Percentiles rank a stretch among this genome's conserved stretches.
These are phyloP conservation scores for Lasiurus cinereus DNA, from an alignment of 2,113 vertebrate species.

Conservation along the genomic window DNA sequence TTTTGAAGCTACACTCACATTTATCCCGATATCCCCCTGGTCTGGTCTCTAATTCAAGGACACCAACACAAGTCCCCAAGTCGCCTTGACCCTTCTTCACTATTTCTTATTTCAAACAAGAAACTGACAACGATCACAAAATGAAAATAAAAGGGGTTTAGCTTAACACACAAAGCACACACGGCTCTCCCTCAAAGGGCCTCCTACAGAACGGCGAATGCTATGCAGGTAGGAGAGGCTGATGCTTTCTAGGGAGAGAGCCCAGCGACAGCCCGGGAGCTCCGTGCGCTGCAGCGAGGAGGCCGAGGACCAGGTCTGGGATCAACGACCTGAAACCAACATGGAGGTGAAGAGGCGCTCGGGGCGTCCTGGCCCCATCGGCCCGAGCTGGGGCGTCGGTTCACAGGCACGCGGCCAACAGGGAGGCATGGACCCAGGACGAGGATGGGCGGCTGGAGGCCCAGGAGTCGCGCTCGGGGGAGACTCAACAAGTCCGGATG, in stretches of 20 bases:
- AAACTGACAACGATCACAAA: not conserved
- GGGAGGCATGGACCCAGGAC: not conserved
- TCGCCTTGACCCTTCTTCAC: conserved; percentile 20
- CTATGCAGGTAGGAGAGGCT: not conserved
- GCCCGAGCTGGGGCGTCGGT: not conserved
- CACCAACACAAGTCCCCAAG: not conserved
- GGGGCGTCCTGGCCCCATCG: not conserved
- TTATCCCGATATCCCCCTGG: not conserved
- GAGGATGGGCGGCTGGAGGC: not conserved
- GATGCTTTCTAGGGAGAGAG: conserved; percentile 73
- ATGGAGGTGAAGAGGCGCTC: conserved; percentile 74
- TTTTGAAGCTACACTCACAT: not conserved
- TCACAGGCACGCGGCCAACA: not conserved
- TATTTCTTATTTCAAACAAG: not conserved
- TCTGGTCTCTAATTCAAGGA: conserved; percentile 22
- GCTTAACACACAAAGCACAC: conserved; percentile 15
- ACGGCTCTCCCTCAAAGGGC: not conserved
- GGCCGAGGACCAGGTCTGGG: not conserved
- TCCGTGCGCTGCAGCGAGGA: not conserved
- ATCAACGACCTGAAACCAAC: conserved; percentile 52
- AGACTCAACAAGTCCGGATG: not conserved
- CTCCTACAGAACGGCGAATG: not conserved
- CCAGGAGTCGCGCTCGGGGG: not conserved
- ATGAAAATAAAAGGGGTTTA: not conserved
- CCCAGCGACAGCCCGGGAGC: not conserved